Evolutionary conservation across 2,113 vertebrate species (phyloP).

Genomic region (Motacilla tschutschensis): DNA sequence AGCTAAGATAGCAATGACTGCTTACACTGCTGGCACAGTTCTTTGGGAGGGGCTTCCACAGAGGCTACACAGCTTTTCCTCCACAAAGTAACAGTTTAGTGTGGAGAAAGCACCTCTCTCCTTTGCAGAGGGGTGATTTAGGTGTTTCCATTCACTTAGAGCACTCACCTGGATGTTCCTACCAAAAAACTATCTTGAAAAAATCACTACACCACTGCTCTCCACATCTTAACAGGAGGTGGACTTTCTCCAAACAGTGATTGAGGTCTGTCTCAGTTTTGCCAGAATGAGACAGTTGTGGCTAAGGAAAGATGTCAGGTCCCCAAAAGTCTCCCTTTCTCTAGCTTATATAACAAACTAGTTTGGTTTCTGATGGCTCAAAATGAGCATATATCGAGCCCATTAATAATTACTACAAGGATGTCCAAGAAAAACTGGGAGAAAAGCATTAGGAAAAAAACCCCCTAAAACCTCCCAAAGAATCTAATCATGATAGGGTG

Average conservation of each 20-base stretch:
- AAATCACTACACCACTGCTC: background rate
- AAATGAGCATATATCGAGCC: background rate
- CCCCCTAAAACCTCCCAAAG: background rate
- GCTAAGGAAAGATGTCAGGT: background rate
- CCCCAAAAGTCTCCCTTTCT: background rate
- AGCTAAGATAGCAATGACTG: background rate
- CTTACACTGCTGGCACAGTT: background rate
- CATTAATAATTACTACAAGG: background rate
- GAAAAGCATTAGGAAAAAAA: conserved; percentile 2
- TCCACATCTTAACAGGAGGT: background rate
- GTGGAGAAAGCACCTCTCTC: background rate
- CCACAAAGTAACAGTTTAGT: fast-evolving
- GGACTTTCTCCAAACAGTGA: background rate
- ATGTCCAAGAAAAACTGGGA: conserved; percentile 43
- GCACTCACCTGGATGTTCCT: background rate
- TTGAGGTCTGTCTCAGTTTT: background rate
- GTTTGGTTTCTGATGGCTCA: background rate
- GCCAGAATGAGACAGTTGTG: background rate
- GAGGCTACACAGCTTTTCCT: background rate
- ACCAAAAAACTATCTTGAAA: background rate
- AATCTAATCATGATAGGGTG: conserved; percentile 58
- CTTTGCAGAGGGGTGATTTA: background rate
- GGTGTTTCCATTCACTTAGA: background rate
- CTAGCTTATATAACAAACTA: background rate
- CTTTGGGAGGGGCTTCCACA: background rate